These are phyloP conservation scores for Orchestia grillus DNA, from an alignment of 1,140 invertebrate genomes.

Conservation along the genomic window DNA sequence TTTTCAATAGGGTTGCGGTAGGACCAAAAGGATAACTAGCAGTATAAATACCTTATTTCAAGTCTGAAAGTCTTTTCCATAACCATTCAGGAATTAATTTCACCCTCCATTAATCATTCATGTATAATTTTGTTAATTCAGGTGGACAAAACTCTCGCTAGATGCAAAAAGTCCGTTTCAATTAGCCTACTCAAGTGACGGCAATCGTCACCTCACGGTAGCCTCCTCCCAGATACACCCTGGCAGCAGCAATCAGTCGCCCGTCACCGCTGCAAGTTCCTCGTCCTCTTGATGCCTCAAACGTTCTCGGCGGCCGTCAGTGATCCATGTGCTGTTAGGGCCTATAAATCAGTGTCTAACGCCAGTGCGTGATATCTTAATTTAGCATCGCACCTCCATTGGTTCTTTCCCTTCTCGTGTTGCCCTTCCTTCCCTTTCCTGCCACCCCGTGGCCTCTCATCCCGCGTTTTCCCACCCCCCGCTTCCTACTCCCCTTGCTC, in stretches of 20 bases:
- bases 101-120: neutral
- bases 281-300: neutral
- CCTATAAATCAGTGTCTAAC: constrained; percentile 40
- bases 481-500: constrained; percentile 57
- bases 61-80: no score
- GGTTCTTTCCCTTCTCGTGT: constrained; percentile 5
- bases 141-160: neutral
- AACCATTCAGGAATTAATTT: neutral
- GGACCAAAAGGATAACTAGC: no score
- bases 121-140: neutral
- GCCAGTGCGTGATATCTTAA: constrained; percentile 39
- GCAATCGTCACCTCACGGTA: neutral
- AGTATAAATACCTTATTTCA: no score
- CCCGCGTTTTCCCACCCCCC: constrained; percentile 51
- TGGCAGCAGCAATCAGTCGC: neutral
- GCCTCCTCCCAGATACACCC: neutral
- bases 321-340: neutral
- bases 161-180: neutral
- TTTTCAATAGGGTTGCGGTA: no score
- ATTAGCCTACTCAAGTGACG: neutral
- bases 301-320: neutral
- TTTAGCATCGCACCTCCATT: constrained; percentile 37
- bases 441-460: neutral
- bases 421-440: neutral
- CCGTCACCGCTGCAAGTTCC: neutral